Evolutionary conservation across 64 coral and sea anemone genomes (phyloP).

Genomic region (Actinia tenebrosa): DNA sequence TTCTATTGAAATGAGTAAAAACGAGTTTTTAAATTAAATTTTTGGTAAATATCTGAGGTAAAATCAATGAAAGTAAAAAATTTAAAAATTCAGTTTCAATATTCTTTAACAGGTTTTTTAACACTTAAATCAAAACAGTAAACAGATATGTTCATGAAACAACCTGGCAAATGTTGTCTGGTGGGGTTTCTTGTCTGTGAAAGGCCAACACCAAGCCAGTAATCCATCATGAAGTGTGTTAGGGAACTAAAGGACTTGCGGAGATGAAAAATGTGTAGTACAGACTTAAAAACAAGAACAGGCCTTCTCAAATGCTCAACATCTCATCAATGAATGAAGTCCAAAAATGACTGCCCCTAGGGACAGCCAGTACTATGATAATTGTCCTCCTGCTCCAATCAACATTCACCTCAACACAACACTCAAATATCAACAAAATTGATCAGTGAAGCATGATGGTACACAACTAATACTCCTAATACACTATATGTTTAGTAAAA

Average conservation of each 20-base stretch:
- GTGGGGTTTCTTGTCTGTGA: slow-evolving; percentile 19
- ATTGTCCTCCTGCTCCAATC: background rate
- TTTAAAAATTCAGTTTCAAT: slow-evolving; percentile 6
- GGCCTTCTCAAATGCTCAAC: slow-evolving; percentile 11
- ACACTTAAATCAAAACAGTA: background rate
- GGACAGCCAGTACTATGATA: background rate
- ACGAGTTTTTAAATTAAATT: background rate
- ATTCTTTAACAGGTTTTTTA: background rate
- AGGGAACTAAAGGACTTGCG: slow-evolving; percentile 9
- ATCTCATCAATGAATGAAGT: slow-evolving; percentile 17
- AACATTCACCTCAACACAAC: background rate
- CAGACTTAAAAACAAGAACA: background rate
- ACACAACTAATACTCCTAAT: background rate
- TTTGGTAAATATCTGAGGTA: background rate
- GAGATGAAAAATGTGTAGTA: background rate
- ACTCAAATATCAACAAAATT: background rate
- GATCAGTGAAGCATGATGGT: slow-evolving; percentile 21
- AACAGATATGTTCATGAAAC: background rate
- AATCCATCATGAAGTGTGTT: slow-evolving; percentile 7
- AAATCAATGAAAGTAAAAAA: background rate
- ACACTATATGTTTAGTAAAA: background rate
- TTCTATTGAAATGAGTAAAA: background rate
- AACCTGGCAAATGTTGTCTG: slow-evolving; percentile 13
- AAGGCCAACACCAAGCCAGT: slow-evolving; percentile 10
- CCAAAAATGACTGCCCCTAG: background rate